Conservation (phyloP, 2,113 vertebrate genomes). For the Pao palembangensis region DNA sequence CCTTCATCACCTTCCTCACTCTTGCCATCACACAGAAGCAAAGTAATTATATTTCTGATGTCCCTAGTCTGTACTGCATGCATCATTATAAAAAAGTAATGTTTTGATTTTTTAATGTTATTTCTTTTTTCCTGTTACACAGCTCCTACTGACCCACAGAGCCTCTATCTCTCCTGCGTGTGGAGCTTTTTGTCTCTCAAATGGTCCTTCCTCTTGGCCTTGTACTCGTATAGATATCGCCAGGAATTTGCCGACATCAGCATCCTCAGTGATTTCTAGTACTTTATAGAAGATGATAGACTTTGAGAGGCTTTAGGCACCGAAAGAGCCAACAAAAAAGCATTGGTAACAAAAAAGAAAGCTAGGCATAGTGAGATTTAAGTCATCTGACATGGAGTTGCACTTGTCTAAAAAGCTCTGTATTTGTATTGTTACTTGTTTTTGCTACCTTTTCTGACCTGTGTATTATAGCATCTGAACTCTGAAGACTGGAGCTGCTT, state of each 20-base stretch:
- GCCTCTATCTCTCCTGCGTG: conserved; percentile 86
- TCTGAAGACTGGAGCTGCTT: conserved; percentile 26
- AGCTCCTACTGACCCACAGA: conserved; percentile 82
- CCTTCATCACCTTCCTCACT: conserved; percentile 83
- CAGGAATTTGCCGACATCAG: conserved; percentile 95
- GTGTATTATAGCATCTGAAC: conserved; percentile 9
- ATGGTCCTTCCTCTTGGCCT: conserved; percentile 85
- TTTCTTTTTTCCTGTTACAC: conserved; percentile 29
- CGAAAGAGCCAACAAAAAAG: conserved; percentile 34
- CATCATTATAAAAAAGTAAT: background rate
- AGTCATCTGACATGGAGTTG: conserved; percentile 42
- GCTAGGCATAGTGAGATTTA: conserved; percentile 23
- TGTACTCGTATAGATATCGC: conserved; percentile 85
- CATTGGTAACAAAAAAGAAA: conserved; percentile 40
- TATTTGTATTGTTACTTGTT: conserved; percentile 44
- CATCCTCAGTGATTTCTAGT: conserved; percentile 94
- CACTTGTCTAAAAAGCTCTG: conserved; percentile 43
- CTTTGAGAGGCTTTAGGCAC: conserved; percentile 22
- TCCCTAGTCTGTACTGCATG: background rate
- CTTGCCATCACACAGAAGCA: conserved; percentile 85
- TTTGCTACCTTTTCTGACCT: conserved; percentile 24
- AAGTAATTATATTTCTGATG: conserved; percentile 72
- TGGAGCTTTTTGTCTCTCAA: conserved; percentile 92
- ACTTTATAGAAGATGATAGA: conserved; percentile 35
- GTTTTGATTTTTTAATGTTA: background rate